Evolutionary conservation across 2,113 vertebrate genomes (phyloP), one percentile per base, ranked within the genome.

Genomic region (Oryzias javanicus): DNA sequence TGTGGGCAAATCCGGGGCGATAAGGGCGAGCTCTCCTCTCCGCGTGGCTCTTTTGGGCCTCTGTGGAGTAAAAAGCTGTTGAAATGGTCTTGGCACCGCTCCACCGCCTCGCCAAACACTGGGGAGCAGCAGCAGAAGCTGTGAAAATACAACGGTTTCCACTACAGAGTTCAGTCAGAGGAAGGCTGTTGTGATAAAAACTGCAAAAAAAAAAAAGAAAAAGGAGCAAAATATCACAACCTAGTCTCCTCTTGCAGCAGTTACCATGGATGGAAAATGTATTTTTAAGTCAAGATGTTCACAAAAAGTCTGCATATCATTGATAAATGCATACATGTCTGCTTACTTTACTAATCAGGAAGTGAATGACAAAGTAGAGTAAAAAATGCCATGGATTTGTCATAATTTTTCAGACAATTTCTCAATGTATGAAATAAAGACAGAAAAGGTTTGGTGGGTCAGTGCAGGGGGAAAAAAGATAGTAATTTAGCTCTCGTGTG

Each of bases 31-130:
- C 76, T 72, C 69, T 60, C 49, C 71, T 70, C 59, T 76, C 57
- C 74, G 48, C 49, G 70, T 25, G 58, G 59, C 63, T 27, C 76
- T 80, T 70, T 79, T 62, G 69, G 72, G 72, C 82, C 76, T 29
- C 22, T 27, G 24, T 65, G 60, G 68, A 66, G 75, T 52, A 48
- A 73, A 82, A 51, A 18, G 67, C 74, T 52, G 72, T 62, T 70
- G 49, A 77, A 76, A 76, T 83, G 60, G 49, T 57, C 48, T 45
- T 60, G 59, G 70, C 72, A 56, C 56, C 53, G 67, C 55, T 55
- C 68, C 49, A 69, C 22, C 14, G 40, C 55, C 16, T 47, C 4
- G 41, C 55, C 50, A 67, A 73, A 72, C 65, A 52, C 45, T 6
- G 53, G 53, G 53, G 66, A 69, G 29, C 59, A 70, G 49, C 52